Evolutionary conservation across 2,797 vertebrate species (phyloP).

Genomic region (Sphenopsis melanotis): DNA sequence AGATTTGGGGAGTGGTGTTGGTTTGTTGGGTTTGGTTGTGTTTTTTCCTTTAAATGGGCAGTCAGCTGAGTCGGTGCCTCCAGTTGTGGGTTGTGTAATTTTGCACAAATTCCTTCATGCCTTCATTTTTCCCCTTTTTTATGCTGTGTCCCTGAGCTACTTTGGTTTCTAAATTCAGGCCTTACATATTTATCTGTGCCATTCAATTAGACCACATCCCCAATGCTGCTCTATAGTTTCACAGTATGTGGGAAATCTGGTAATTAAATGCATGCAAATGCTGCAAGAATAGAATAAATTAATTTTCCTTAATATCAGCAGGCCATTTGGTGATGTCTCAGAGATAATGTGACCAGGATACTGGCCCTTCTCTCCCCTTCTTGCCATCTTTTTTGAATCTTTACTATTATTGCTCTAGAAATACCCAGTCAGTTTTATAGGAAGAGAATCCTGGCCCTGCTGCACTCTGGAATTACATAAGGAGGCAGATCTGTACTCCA

Average conservation of each 20-base stretch:
- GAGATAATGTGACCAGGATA: background rate
- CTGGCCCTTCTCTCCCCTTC: background rate
- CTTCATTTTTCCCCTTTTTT: background rate
- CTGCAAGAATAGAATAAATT: conserved; percentile 56
- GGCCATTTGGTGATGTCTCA: background rate
- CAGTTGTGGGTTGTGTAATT: background rate
- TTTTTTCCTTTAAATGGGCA: background rate
- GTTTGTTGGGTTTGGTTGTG: background rate
- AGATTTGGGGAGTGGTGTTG: accelerated
- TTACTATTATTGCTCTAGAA: background rate
- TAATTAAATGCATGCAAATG: conserved; percentile 61
- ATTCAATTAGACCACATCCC: conserved; percentile 66
- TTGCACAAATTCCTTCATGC: background rate
- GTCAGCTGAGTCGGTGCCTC: background rate
- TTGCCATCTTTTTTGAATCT: background rate
- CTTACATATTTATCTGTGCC: conserved; percentile 62
- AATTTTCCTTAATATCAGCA: conserved; percentile 19
- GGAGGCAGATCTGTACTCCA: background rate
- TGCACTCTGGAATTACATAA: background rate
- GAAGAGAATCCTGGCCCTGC: background rate
- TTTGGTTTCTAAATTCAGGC: conserved; percentile 64
- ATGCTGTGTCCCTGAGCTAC: conserved; percentile 59
- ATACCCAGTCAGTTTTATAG: background rate
- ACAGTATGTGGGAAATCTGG: conserved; percentile 55
- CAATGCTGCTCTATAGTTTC: conserved; percentile 28